Evolutionary conservation across 1,140 invertebrate genomes (phyloP).

Genomic region (Drosophila hydei): DNA sequence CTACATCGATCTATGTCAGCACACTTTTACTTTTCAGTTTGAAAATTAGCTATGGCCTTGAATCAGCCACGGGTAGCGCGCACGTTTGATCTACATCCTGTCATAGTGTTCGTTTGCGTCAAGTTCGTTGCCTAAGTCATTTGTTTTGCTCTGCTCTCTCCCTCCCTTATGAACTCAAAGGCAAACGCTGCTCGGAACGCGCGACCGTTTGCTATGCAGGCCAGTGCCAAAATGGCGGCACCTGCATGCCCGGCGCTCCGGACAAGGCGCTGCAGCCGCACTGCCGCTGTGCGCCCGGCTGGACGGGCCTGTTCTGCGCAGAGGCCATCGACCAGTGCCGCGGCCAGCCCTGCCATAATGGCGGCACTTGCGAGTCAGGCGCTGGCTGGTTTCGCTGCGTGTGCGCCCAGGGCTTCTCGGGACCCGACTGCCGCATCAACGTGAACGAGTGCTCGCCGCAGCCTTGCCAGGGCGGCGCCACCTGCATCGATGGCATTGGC

Average conservation of each 20-base stretch:
- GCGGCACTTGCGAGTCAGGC: constrained; percentile 92
- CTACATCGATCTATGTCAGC: constrained; percentile 71
- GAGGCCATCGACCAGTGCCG: constrained; percentile 83
- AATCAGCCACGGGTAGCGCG: constrained; percentile 32
- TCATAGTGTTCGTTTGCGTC: not conserved
- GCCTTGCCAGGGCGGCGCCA: constrained; percentile 93
- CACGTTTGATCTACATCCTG: constrained; percentile 27
- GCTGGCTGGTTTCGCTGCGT: constrained; percentile 90
- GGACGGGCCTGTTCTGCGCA: constrained; percentile 77
- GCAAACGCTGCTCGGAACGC: constrained; percentile 81
- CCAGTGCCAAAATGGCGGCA: constrained; percentile 89
- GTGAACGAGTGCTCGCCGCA: constrained; percentile 91
- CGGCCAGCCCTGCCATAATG: constrained; percentile 88
- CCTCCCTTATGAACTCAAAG: constrained; percentile 37
- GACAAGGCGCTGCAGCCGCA: constrained; percentile 73
- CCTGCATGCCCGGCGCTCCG: constrained; percentile 86
- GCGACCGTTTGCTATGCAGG: constrained; percentile 78
- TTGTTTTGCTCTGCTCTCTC: constrained; percentile 33
- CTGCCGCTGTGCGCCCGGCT: constrained; percentile 76
- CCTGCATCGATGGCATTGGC: constrained; percentile 91
- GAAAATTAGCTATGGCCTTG: constrained; percentile 59
- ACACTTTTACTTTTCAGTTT: constrained; percentile 73
- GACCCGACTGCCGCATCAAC: constrained; percentile 90
- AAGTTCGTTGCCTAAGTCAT: constrained; percentile 73
- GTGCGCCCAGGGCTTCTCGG: constrained; percentile 92